A percentile compares a stretch with the other conserved stretches of the same genome.
Conservation (phyloP, 2,113 vertebrate genomes). For the Suricata suricatta region DNA sequence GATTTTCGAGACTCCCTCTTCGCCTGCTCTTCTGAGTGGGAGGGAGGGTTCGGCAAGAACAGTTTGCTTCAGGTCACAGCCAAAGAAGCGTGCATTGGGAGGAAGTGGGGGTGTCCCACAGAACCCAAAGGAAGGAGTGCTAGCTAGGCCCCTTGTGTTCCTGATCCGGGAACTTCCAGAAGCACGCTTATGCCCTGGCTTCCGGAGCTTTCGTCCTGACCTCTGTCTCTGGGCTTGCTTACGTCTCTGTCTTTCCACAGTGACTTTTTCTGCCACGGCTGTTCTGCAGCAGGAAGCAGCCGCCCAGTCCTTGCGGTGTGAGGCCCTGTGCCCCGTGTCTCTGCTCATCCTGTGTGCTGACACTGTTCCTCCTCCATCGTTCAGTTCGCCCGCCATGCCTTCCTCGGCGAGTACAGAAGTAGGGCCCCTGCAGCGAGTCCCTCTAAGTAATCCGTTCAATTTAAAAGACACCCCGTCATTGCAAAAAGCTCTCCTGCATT, state of each 20-base stretch:
- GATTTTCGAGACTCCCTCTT: not conserved
- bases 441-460: not conserved
- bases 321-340: not conserved
- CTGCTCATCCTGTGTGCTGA: not conserved
- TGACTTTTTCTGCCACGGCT: not conserved
- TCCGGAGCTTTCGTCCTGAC: not conserved
- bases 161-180: rapidly evolving
- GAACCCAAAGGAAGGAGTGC: not conserved
- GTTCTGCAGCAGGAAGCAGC: not conserved
- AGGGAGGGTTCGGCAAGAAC: not conserved
- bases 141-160: not conserved
- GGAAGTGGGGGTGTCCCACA: not conserved
- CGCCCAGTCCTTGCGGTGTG: not conserved
- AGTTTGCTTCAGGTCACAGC: not conserved
- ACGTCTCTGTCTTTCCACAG: not conserved
- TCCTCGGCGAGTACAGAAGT: not conserved
- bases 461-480: not conserved
- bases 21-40: not conserved
- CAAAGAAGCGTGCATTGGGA: not conserved
- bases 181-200: not conserved
- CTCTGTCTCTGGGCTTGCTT: not conserved
- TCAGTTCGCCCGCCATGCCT: not conserved
- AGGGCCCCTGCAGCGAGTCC: not conserved
- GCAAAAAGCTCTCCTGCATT: not conserved
- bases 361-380: not conserved